A percentile compares a stretch with the other conserved stretches of the same genome.
phyloP scores from a whole-genome alignment of 64 coral and sea anemone species.

The Montipora efflorescens region DNA sequence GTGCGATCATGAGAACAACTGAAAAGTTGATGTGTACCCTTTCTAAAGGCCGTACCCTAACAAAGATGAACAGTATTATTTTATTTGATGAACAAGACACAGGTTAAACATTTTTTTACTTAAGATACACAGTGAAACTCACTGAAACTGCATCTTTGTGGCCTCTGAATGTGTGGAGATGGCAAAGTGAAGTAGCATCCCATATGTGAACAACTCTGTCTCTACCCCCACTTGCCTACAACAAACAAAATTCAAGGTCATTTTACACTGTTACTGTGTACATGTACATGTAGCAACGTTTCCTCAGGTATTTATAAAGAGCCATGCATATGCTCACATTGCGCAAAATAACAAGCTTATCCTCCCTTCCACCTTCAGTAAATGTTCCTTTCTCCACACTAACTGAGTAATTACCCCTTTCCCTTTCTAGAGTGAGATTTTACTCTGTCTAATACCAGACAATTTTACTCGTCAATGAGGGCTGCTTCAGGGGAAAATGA shows the following conservation, averaged over 20 bases:
- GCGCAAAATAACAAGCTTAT: no score
- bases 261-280: no score
- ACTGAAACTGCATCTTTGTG: conserved; percentile 93
- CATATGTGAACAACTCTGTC: conserved; percentile 95
- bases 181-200: conserved; percentile 73
- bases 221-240: conserved; percentile 93
- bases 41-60: conserved; percentile 94
- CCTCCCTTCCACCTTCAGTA: no score
- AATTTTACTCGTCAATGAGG: no score
- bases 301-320: no score
- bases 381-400: no score
- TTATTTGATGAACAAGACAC: background rate
- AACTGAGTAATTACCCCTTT: no score
- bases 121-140: conserved; percentile 32
- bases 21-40: conserved; percentile 92
- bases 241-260: background rate
- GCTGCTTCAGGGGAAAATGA: no score
- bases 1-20: conserved; percentile 93
- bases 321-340: no score
- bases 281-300: no score
- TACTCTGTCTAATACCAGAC: no score
- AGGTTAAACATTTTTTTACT: background rate
- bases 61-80: background rate
- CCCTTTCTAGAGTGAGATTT: no score
- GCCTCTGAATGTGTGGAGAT: conserved; percentile 91